Percentiles rank a stretch among this genome's conserved stretches.
phyloP scores from a whole-genome alignment of 1,140 invertebrate genomes.

The Drosophila kanapiae region DNA sequence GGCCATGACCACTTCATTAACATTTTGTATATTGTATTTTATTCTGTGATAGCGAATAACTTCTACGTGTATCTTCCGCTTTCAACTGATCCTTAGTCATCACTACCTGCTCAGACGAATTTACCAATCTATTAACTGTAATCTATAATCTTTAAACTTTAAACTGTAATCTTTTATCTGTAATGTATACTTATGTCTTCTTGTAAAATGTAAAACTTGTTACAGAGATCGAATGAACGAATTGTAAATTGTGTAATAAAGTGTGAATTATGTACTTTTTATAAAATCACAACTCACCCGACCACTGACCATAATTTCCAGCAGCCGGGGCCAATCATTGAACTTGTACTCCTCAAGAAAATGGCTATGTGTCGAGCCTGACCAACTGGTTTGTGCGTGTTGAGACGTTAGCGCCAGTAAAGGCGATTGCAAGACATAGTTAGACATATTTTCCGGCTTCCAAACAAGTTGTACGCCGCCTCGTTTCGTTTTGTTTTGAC shows the following conservation, averaged over 20 bases:
- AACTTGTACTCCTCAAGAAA: constrained; percentile 66
- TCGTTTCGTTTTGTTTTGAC: constrained; percentile 45
- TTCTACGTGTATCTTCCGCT: constrained; percentile 49
- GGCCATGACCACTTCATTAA: constrained; percentile 60
- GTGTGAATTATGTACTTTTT: constrained; percentile 84
- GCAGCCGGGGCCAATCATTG: constrained; percentile 64
- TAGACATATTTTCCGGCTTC: constrained; percentile 67
- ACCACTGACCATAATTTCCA: constrained; percentile 33
- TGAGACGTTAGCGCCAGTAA: constrained; percentile 36
- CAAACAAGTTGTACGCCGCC: constrained; percentile 59
- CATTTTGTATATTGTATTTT: constrained; percentile 76
- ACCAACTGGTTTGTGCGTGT: constrained; percentile 72
- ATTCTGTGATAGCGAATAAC: constrained; percentile 82
- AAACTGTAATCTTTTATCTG: constrained; percentile 46
- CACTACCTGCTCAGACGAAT: constrained; percentile 77
- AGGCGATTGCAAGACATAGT: constrained; percentile 53
- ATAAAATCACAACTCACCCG: constrained; percentile 71
- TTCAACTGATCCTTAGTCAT: constrained; percentile 71
- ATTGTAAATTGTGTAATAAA: constrained; percentile 79
- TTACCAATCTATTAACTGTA: constrained; percentile 58
- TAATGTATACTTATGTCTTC: constrained; percentile 51
- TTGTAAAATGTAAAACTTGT: constrained; percentile 54
- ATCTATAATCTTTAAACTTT: constrained; percentile 47
- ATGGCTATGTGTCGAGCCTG: constrained; percentile 49
- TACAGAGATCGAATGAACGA: constrained; percentile 67